These are phyloP conservation scores for Florisuga fusca DNA, from an alignment of 2,797 vertebrate genomes.

Conservation along the genomic window DNA sequence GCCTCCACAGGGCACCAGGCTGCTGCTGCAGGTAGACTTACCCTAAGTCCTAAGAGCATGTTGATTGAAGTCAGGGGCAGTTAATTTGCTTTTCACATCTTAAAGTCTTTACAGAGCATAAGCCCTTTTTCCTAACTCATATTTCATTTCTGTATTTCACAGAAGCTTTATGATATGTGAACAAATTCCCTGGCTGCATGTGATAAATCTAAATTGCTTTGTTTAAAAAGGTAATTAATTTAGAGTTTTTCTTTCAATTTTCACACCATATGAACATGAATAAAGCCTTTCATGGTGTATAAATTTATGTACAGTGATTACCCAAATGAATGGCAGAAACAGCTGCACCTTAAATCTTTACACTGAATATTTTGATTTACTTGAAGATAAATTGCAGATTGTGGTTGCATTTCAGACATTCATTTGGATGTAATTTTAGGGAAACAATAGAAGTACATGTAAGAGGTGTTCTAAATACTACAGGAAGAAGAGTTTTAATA, in stretches of 20 bases:
- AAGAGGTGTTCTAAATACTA: background rate
- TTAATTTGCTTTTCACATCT: constrained; percentile 63
- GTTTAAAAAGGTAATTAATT: constrained; percentile 77
- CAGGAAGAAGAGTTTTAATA: background rate
- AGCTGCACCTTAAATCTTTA: constrained; percentile 72
- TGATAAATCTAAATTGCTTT: constrained; percentile 73
- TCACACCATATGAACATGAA: constrained; percentile 74
- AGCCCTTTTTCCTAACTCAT: constrained; percentile 56
- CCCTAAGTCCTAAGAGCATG: background rate
- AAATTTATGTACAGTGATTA: constrained; percentile 73
- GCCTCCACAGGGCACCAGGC: background rate
- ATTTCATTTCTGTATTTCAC: constrained; percentile 59
- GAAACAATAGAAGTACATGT: background rate
- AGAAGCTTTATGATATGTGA: constrained; percentile 59
- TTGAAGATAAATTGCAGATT: constrained; percentile 41
- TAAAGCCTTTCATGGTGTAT: constrained; percentile 75
- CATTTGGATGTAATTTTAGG: background rate
- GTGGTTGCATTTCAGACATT: constrained; percentile 35
- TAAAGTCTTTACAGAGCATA: background rate
- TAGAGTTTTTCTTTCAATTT: constrained; percentile 80
- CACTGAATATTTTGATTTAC: constrained; percentile 34
- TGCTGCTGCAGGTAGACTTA: background rate
- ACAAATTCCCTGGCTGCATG: constrained; percentile 61
- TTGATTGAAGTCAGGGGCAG: constrained; percentile 29
- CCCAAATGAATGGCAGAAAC: constrained; percentile 72